Evolutionary conservation across 2,888 invertebrate species (phyloP).

Genomic region (Hoplodrina ambigua): DNA sequence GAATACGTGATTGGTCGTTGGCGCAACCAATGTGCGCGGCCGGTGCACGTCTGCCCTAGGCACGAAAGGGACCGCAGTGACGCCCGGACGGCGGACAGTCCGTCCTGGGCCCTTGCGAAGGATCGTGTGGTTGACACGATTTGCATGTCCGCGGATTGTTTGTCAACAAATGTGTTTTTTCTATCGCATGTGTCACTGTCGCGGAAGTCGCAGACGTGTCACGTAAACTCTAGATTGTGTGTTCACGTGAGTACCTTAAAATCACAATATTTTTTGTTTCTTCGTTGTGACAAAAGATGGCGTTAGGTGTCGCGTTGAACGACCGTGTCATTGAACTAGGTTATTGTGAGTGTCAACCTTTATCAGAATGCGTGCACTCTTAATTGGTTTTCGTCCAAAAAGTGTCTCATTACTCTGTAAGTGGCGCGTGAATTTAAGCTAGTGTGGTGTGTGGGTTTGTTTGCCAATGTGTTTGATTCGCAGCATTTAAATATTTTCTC

Average conservation of each 20-base stretch:
- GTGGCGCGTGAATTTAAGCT: constrained; percentile 16
- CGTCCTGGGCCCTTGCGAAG: constrained; percentile 84
- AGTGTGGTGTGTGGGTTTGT: background rate
- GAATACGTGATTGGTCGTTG: constrained; percentile 81
- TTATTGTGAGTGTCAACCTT: constrained; percentile 74
- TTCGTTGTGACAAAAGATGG: constrained; percentile 79
- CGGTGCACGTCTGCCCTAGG: constrained; percentile 77
- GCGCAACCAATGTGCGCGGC: constrained; percentile 78
- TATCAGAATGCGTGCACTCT: constrained; percentile 71
- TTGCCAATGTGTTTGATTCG: constrained; percentile 11
- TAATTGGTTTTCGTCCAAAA: constrained; percentile 64
- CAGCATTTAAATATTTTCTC: too few relatives aligned
- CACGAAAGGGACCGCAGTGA: constrained; percentile 81
- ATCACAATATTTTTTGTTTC: constrained; percentile 71
- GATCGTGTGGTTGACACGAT: constrained; percentile 77
- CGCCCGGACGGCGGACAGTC: constrained; percentile 77
- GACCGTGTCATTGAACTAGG: constrained; percentile 83
- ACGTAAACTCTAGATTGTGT: constrained; percentile 69
- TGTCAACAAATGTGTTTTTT: constrained; percentile 78
- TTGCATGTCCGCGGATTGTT: constrained; percentile 74
- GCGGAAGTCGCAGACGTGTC: constrained; percentile 72
- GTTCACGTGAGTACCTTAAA: constrained; percentile 81
- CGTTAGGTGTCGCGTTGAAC: constrained; percentile 76
- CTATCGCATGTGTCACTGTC: constrained; percentile 73
- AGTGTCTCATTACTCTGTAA: constrained; percentile 31